Percentiles rank a stretch among this genome's conserved stretches.
Conservation (phyloP, 2,888 invertebrate species). For the Apeira syringaria region DNA sequence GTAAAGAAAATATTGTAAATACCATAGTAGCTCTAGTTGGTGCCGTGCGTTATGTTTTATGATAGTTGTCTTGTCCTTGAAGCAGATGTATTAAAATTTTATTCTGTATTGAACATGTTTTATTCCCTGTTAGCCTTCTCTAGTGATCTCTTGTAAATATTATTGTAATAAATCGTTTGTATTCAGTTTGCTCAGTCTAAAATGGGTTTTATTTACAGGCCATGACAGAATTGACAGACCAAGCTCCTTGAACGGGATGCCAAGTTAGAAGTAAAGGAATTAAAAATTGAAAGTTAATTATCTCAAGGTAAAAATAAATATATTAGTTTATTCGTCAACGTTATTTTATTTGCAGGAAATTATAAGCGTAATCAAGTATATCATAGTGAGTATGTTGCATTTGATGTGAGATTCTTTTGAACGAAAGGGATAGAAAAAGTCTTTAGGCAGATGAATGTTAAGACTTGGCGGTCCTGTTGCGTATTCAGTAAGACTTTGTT, state of each 20-base stretch:
- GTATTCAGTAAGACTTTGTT: conserved; percentile 50
- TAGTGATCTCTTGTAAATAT: conserved; percentile 20
- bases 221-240: conserved; percentile 58
- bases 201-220: conserved; percentile 75
- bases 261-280: conserved; percentile 76
- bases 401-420: conserved; percentile 42
- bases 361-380: conserved; percentile 32
- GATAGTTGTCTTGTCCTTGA: conserved; percentile 68
- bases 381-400: conserved; percentile 32
- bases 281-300: conserved; percentile 71
- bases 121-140: conserved; percentile 37
- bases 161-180: conserved; percentile 17
- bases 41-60: conserved; percentile 66
- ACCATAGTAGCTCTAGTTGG: conserved; percentile 63
- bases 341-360: conserved; percentile 68
- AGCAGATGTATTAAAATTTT: conserved; percentile 73
- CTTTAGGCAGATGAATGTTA: conserved; percentile 86
- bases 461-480: conserved; percentile 85
- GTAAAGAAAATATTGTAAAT: conserved; percentile 73
- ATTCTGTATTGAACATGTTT: conserved; percentile 64
- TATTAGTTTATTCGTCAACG: conserved; percentile 66
- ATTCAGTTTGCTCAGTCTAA: conserved; percentile 35
- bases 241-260: conserved; percentile 65
- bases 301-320: conserved; percentile 72
- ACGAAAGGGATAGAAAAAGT: conserved; percentile 89